Conservation (phyloP, 2,797 vertebrate genomes). For the Sebastiscus albofasciatus region DNA sequence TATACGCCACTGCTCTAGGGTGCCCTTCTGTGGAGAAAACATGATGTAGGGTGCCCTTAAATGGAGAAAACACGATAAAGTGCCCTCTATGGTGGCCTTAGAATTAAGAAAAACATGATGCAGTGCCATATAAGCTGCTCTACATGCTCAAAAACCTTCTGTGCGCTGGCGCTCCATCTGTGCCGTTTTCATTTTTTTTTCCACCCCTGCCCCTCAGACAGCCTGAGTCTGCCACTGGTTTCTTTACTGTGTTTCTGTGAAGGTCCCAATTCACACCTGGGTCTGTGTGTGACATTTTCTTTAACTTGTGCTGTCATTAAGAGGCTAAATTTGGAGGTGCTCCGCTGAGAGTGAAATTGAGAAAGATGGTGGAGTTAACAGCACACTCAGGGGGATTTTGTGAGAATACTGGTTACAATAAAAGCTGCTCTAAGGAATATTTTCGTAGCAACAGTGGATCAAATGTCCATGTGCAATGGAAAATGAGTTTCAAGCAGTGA, state of each 20-base stretch:
- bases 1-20: too few species aligned
- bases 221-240: background rate
- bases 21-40: too few species aligned
- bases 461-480: background rate
- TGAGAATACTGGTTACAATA: background rate
- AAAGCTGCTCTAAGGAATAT: background rate
- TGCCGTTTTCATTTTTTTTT: background rate
- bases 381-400: background rate
- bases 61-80: too few species aligned
- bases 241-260: background rate
- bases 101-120: too few species aligned
- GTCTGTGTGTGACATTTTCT: constrained; percentile 6
- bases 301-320: constrained; percentile 22
- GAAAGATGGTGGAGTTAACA: constrained; percentile 1
- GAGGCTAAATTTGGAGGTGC: constrained; percentile 19
- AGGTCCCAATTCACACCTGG: background rate
- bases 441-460: background rate
- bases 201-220: background rate
- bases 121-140: too few species aligned
- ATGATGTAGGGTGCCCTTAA: too few species aligned
- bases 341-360: background rate
- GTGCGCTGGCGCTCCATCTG: too few species aligned
- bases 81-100: too few species aligned
- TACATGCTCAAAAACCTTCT: too few species aligned
- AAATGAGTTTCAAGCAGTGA: background rate